Conservation (phyloP, 2,888 invertebrate species). For the Lepidocyrtinus sp. region DNA sequence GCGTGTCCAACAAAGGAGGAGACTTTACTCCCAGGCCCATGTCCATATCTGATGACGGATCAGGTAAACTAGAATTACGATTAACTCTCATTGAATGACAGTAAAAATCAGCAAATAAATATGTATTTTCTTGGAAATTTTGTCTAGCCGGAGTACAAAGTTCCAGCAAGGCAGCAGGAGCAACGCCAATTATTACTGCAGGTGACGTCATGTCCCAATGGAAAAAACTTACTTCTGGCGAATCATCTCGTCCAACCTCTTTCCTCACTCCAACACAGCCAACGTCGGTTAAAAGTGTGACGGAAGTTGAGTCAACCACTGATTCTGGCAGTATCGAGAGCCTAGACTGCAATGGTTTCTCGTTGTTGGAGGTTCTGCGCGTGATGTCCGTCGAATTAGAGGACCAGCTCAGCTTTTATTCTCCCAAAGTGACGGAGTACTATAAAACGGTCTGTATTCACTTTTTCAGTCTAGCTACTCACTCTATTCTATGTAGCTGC, state of each 20-base stretch:
- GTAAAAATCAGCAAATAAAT: too few species aligned
- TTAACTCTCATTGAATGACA: too few species aligned
- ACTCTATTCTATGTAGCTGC: background rate
- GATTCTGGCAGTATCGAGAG: conserved; percentile 32
- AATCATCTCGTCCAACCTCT: background rate
- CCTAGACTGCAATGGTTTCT: conserved; percentile 58
- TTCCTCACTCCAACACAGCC: background rate
- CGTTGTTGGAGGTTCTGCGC: conserved; percentile 62
- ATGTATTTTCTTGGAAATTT: too few species aligned
- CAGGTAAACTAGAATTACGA: too few species aligned
- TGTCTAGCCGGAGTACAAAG: too few species aligned
- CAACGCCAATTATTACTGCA: conserved; percentile 62
- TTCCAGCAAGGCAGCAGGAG: too few species aligned
- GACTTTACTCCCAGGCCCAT: conserved; percentile 60
- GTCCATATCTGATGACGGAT: conserved; percentile 63
- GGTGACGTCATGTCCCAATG: conserved; percentile 65
- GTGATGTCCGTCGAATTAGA: conserved; percentile 62
- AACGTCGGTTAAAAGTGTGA: background rate
- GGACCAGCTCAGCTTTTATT: conserved; percentile 67
- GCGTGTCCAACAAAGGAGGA: conserved; percentile 31
- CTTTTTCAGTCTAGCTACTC: background rate
- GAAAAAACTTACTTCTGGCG: conserved; percentile 51
- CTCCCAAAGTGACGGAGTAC: conserved; percentile 63
- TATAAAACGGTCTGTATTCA: conserved; percentile 60
- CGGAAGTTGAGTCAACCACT: background rate